Evolutionary conservation across 1,140 invertebrate species (phyloP), one percentile per base, ranked within the genome.

Genomic region (Cepaea nemoralis): DNA sequence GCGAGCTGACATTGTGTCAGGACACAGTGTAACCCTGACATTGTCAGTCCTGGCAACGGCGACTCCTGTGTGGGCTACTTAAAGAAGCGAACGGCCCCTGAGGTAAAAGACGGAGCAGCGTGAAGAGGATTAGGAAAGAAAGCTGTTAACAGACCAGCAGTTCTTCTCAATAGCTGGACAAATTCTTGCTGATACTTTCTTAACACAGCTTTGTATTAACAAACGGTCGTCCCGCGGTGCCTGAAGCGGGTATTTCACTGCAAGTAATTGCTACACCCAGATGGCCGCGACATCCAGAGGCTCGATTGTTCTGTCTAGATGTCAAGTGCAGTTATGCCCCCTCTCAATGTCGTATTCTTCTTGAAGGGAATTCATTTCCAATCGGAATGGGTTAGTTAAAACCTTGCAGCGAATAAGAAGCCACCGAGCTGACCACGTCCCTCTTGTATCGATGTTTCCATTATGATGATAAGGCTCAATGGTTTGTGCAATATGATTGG

Each of bases 131-230:
- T 42, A 42, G 39, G n/a, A 50, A 14, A 42, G 71, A 45, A 74
- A 74, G 42, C 71, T 74, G 71, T 74, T 74, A 74, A 74, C 71
- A 42, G 42, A 33, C 39, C 42, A n/a, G 71, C 42, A 45, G 71
- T 35, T 74, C n/a, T 48, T 5, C 22, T 74, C 39, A 74, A 74
- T 37, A 45, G 27, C 42, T n/a, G 42, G 31, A 48, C 71, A 74
- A 74, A 74, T 42, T 48, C 75, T 55, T 63, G 14, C 33, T 63
- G 42, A 77, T 50, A 6, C 50, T 22, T 39, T 59, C 75, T 77
- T 27, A 16, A 66, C 27, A 63, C 5, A 77, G 75, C 75, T 77
- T 77, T 77, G 75, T 55, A 77, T 77, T 77, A 77, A 66, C 75
- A 37, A 35, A 1, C 55, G 27, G 6, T 45, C 39, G 37, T 66